A percentile compares a stretch with the other conserved stretches of the same genome.
phyloP scores from a whole-genome alignment of 2,797 vertebrate species.

The Pseudochirops corinnae region DNA sequence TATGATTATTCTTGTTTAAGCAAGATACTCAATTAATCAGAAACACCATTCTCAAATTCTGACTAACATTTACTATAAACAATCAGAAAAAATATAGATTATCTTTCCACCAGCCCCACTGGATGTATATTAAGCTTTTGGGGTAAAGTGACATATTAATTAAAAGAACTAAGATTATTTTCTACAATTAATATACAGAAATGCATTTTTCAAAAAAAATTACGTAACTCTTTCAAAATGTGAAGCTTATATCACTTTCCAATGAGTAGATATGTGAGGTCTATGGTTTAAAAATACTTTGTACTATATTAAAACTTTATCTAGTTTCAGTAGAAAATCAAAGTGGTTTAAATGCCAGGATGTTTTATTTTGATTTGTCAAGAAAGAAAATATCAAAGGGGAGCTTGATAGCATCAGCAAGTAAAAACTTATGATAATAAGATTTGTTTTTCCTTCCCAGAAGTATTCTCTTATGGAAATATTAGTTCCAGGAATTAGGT shows the following conservation, averaged over 20 bases:
- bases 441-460: slow-evolving; percentile 27
- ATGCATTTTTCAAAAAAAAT: slow-evolving; percentile 25
- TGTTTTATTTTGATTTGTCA: slow-evolving; percentile 24
- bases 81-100: neutral
- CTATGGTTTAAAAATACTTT: slow-evolving; percentile 27
- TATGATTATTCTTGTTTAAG: neutral
- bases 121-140: neutral
- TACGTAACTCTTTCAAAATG: slow-evolving; percentile 26
- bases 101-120: slow-evolving; percentile 1
- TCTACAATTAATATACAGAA: slow-evolving; percentile 47
- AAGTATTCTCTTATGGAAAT: slow-evolving; percentile 36
- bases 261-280: slow-evolving; percentile 17
- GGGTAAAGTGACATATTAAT: neutral
- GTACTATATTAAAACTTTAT: neutral
- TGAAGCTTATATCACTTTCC: slow-evolving; percentile 39
- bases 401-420: slow-evolving; percentile 50
- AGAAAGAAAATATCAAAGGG: slow-evolving; percentile 46
- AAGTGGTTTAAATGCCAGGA: slow-evolving; percentile 39
- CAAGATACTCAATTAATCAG: neutral
- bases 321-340: slow-evolving; percentile 23
- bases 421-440: slow-evolving; percentile 26
- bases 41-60: neutral
- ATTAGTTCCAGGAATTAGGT: neutral
- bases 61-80: neutral
- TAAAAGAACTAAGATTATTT: slow-evolving; percentile 22